These are phyloP conservation scores for Apantesis nais DNA, from an alignment of 2,888 invertebrate genomes.

Conservation along the genomic window DNA sequence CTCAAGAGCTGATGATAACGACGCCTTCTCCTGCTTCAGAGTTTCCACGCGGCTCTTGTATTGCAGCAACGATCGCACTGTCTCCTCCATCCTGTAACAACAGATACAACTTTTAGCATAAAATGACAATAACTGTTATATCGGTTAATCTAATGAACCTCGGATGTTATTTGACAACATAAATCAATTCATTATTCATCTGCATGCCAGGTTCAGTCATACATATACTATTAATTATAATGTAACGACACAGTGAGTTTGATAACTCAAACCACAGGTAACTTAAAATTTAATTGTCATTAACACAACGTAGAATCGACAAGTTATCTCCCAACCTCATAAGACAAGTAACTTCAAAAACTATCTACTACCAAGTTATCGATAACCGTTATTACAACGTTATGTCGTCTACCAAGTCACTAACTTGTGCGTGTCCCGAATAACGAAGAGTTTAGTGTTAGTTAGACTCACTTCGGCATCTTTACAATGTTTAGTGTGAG, in stretches of 20 bases:
- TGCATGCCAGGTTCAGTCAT: too few species aligned
- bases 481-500: slow-evolving; percentile 46
- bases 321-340: background rate
- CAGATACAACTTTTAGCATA: background rate
- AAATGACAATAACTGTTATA: background rate
- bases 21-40: slow-evolving; percentile 90
- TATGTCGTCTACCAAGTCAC: slow-evolving; percentile 53
- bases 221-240: background rate
- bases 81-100: slow-evolving; percentile 91
- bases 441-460: slow-evolving; percentile 44
- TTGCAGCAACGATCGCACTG: slow-evolving; percentile 89
- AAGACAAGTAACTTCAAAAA: slow-evolving; percentile 9
- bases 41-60: slow-evolving; percentile 91
- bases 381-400: slow-evolving; percentile 25
- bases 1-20: slow-evolving; percentile 90
- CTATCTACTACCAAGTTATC: slow-evolving; percentile 24
- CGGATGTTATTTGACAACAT: background rate
- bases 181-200: background rate
- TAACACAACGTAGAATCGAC: background rate
- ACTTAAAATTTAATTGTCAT: background rate
- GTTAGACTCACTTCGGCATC: slow-evolving; percentile 57
- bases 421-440: slow-evolving; percentile 54
- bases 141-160: background rate
- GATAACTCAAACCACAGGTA: background rate
- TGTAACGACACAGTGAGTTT: background rate